These are phyloP conservation scores for Netelia fuscicornis DNA, from an alignment of 2,888 invertebrate genomes.

Conservation along the genomic window DNA sequence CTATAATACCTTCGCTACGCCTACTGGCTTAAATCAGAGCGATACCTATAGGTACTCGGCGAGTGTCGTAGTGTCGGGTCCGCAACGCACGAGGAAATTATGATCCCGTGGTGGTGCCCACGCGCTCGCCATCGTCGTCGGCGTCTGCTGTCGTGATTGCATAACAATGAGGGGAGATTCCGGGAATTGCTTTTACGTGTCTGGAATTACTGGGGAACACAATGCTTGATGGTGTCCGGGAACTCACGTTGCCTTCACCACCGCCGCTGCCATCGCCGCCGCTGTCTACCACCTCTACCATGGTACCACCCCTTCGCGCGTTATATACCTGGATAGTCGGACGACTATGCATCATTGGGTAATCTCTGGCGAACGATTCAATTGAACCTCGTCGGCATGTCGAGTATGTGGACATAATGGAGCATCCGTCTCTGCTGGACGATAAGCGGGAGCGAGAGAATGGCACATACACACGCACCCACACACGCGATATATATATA, in stretches of 20 bases:
- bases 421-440: conserved; percentile 81
- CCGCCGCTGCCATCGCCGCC: conserved; percentile 12
- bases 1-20: conserved; percentile 18
- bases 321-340: conserved; percentile 72
- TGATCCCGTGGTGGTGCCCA: conserved; percentile 77
- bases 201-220: conserved; percentile 81
- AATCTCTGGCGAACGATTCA: conserved; percentile 84
- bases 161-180: conserved; percentile 83
- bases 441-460: conserved; percentile 76
- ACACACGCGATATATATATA: neutral
- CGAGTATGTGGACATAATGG: conserved; percentile 84
- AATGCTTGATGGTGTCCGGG: conserved; percentile 75
- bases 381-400: conserved; percentile 82
- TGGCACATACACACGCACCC: conserved; percentile 59
- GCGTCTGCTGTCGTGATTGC: conserved; percentile 76
- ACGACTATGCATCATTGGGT: conserved; percentile 84
- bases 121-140: conserved; percentile 33
- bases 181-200: conserved; percentile 84
- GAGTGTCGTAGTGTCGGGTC: conserved; percentile 37
- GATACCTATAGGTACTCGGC: conserved; percentile 46
- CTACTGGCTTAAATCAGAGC: conserved; percentile 30
- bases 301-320: neutral
- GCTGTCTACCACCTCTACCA: conserved; percentile 25
- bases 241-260: conserved; percentile 49
- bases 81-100: conserved; percentile 76